These are phyloP conservation scores for Hycleus cichorii DNA, from an alignment of 1,140 invertebrate genomes.

Conservation along the genomic window DNA sequence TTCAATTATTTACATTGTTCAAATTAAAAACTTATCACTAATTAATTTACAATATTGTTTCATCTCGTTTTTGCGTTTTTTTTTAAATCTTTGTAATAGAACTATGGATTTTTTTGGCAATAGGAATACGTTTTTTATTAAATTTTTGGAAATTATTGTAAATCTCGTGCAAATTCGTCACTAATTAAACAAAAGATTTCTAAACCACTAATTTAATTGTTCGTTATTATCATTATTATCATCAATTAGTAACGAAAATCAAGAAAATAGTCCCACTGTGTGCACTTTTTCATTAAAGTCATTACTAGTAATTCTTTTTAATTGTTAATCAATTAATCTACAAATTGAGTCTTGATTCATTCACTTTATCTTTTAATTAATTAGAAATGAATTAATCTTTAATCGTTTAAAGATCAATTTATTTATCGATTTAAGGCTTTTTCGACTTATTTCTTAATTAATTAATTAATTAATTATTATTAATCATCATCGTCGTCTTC, in stretches of 20 bases:
- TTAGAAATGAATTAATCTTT: not conserved
- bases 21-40: conserved; percentile 14
- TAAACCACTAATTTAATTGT: not conserved
- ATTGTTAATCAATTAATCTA: no score
- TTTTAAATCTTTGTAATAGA: conserved; percentile 21
- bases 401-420: not conserved
- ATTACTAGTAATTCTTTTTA: no score
- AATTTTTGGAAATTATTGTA: not conserved
- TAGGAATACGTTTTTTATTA: no score
- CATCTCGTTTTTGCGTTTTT: not conserved
- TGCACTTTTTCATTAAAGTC: not conserved
- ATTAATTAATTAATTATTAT: conserved; percentile 15
- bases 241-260: not conserved
- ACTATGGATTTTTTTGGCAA: not conserved
- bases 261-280: not conserved
- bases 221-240: not conserved
- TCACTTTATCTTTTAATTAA: no score
- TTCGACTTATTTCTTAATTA: conserved; percentile 9
- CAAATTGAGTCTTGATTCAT: no score
- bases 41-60: conserved; percentile 18
- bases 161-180: conserved; percentile 19
- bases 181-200: not conserved
- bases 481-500: conserved; percentile 17
- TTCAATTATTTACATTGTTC: not conserved
- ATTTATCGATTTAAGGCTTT: conserved; percentile 9